Evolutionary conservation across 2,113 vertebrate species (phyloP).

Genomic region (Phalacrocorax aristotelis): DNA sequence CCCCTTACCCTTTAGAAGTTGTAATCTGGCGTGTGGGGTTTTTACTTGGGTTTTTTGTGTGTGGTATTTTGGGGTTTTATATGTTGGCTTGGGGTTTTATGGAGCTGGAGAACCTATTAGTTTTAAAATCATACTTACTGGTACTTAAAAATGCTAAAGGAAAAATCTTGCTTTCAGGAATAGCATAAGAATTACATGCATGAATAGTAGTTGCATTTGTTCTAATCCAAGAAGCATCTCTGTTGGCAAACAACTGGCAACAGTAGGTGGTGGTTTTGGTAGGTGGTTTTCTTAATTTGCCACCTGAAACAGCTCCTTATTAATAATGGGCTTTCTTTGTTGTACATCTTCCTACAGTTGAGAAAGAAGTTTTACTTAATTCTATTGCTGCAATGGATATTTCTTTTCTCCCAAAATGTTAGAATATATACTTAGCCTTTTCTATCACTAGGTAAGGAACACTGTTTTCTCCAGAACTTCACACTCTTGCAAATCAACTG

Average conservation of each 20-base stretch:
- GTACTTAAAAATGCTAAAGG: background rate
- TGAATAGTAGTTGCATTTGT: background rate
- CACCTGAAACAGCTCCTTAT: background rate
- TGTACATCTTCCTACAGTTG: background rate
- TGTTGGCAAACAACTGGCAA: background rate
- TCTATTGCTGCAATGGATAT: background rate
- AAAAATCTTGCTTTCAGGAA: background rate
- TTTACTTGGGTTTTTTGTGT: background rate
- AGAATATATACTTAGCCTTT: background rate
- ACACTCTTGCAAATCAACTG: background rate
- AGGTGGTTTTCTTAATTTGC: background rate
- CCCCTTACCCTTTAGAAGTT: background rate
- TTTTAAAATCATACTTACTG: background rate
- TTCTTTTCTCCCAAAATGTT: background rate
- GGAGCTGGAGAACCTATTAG: fast-evolving
- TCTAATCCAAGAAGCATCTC: background rate
- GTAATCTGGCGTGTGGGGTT: background rate
- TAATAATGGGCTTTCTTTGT: background rate
- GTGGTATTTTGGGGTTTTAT: background rate
- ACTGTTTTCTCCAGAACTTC: background rate
- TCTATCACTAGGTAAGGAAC: background rate
- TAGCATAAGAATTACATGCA: fast-evolving
- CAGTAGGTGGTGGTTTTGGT: background rate
- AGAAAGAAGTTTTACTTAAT: background rate
- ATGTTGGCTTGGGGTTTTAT: background rate